These are phyloP conservation scores for Leptura quadrifasciata DNA, from an alignment of 2,888 invertebrate species.

Conservation along the genomic window DNA sequence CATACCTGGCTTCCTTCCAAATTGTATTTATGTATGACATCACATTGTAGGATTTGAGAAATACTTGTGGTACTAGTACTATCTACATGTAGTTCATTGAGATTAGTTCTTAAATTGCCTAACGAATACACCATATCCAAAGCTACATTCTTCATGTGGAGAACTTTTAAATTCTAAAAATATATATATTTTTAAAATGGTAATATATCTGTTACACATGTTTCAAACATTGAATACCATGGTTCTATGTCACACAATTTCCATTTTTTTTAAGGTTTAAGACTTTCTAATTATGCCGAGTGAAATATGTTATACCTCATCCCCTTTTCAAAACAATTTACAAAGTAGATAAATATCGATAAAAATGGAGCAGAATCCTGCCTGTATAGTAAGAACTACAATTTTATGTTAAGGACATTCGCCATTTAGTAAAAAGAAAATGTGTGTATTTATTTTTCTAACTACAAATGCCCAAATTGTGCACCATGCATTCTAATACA, in stretches of 20 bases:
- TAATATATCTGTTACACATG: not conserved
- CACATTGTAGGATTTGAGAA: constrained; percentile 89
- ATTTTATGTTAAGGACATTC: too few relatives aligned
- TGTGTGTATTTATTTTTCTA: too few relatives aligned
- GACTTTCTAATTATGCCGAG: not conserved
- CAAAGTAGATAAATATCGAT: too few relatives aligned
- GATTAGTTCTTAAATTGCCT: constrained; percentile 79
- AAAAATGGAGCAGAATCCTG: too few relatives aligned
- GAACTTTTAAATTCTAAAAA: constrained; percentile 77
- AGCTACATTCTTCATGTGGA: constrained; percentile 83
- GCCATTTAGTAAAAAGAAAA: too few relatives aligned
- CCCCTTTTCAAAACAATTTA: too few relatives aligned
- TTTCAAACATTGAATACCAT: not conserved
- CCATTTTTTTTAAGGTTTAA: not conserved
- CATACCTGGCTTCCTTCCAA: constrained; percentile 70
- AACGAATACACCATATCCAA: constrained; percentile 80
- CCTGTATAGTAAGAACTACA: too few relatives aligned
- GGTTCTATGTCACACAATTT: not conserved
- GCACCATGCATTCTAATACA: too few relatives aligned
- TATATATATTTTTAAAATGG: too few relatives aligned
- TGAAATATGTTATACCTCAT: too few relatives aligned
- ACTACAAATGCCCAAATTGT: too few relatives aligned
- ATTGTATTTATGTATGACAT: constrained; percentile 84
- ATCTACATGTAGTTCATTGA: constrained; percentile 80
- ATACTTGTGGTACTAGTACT: constrained; percentile 82